Percentiles rank a stretch among this genome's conserved stretches.
phyloP scores from a whole-genome alignment of 2,797 vertebrate genomes.

The Sebastes alutus region DNA sequence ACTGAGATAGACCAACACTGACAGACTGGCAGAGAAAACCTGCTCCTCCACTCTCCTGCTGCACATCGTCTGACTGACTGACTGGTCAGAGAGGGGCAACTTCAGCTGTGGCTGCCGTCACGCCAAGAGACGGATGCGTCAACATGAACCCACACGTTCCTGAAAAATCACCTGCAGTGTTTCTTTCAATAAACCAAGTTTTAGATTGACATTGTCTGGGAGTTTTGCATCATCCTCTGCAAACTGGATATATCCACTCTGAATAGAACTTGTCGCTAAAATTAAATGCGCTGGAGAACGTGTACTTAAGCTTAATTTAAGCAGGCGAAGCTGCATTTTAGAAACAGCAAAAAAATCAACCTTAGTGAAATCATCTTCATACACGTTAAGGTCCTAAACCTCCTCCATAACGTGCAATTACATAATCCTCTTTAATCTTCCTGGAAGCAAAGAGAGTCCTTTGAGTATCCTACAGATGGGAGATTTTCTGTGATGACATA shows the following conservation, averaged over 20 bases:
- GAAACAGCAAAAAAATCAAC: not conserved
- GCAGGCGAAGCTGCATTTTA: slow-evolving; percentile 5
- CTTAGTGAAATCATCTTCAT: slow-evolving; percentile 19
- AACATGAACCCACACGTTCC: no score
- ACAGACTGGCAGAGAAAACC: slow-evolving; percentile 56
- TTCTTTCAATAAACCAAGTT: not conserved
- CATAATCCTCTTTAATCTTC: slow-evolving; percentile 62
- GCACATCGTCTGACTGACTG: not conserved
- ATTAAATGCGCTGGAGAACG: not conserved
- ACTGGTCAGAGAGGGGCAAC: slow-evolving; percentile 1
- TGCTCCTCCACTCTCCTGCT: slow-evolving; percentile 30
- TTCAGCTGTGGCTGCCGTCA: not conserved
- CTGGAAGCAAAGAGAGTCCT: slow-evolving; percentile 38
- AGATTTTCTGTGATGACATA: slow-evolving; percentile 36
- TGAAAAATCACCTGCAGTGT: not conserved
- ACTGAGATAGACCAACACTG: slow-evolving; percentile 46
- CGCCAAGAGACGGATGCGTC: not conserved
- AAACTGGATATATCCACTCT: not conserved
- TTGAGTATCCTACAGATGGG: slow-evolving; percentile 19
- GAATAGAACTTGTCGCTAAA: not conserved
- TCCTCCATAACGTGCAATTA: slow-evolving; percentile 41
- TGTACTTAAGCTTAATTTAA: not conserved
- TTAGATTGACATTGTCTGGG: not conserved
- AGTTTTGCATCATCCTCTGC: not conserved
- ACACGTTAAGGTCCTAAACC: slow-evolving; percentile 30